Evolutionary conservation across 1,140 invertebrate genomes (phyloP).

Genomic region (Andricus grossulariae): DNA sequence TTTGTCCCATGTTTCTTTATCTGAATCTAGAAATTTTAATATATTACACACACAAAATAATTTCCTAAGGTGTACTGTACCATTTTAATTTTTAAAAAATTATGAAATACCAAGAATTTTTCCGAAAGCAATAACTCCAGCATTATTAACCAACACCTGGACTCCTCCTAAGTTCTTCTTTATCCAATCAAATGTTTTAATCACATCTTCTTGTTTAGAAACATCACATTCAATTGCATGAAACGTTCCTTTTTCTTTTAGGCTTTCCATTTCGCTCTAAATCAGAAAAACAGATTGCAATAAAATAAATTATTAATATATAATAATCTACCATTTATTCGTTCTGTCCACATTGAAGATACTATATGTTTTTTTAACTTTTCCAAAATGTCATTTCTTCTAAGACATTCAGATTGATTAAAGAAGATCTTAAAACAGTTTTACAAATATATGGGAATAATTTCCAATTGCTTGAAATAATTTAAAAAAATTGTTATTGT

Average conservation of each 20-base stretch:
- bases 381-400: no score
- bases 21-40: conserved; percentile 28
- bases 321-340: no score
- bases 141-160: conserved; percentile 35
- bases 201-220: conserved; percentile 31
- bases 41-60: neutral
- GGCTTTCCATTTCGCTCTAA: conserved; percentile 32
- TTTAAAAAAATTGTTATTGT: no score
- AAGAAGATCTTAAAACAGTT: no score
- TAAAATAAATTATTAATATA: no score
- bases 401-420: no score
- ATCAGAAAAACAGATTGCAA: neutral
- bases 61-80: conserved; percentile 9
- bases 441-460: no score
- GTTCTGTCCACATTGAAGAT: no score
- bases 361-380: no score
- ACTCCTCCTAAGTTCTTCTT: conserved; percentile 27
- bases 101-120: conserved; percentile 22
- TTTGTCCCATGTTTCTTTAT: neutral
- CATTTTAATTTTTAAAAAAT: neutral
- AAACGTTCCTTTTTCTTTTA: conserved; percentile 27
- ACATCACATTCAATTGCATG: conserved; percentile 36
- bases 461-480: no score
- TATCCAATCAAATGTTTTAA: conserved; percentile 24
- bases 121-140: conserved; percentile 1